A percentile compares a stretch with the other conserved stretches of the same genome.
Evolutionary conservation across 2,888 invertebrate genomes (phyloP).

Genomic region (Caenorhabditis sp.): DNA sequence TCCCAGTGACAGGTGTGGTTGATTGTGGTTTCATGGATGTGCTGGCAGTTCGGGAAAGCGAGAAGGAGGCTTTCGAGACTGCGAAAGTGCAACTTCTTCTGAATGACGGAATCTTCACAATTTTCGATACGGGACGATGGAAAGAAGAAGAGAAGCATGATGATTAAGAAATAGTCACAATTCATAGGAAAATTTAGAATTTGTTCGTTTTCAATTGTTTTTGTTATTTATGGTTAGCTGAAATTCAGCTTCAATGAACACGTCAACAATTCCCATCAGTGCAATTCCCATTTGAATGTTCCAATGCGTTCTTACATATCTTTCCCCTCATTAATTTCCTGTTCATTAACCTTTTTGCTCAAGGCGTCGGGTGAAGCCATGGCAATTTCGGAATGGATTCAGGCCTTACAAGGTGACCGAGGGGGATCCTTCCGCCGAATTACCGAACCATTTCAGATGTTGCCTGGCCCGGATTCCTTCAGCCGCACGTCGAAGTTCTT

Average conservation of each 20-base stretch:
- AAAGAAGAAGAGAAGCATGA: slow-evolving; percentile 23
- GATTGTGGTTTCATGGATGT: slow-evolving; percentile 74
- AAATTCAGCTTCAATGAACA: not conserved
- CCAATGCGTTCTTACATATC: not conserved
- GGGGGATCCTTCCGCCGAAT: no score
- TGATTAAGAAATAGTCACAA: no score
- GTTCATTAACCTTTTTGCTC: not conserved
- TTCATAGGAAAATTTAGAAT: not conserved
- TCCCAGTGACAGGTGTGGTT: slow-evolving; percentile 71
- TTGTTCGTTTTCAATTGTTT: not conserved
- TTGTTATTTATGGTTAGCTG: not conserved
- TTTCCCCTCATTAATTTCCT: not conserved
- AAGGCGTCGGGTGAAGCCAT: slow-evolving; percentile 33
- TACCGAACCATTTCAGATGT: slow-evolving; percentile 61
- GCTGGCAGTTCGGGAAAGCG: slow-evolving; percentile 58
- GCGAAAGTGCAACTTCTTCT: slow-evolving; percentile 54
- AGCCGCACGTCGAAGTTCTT: slow-evolving; percentile 75
- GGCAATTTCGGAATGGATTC: slow-evolving; percentile 64
- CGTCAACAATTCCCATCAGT: not conserved
- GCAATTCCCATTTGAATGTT: not conserved
- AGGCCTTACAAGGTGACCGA: slow-evolving; percentile 61
- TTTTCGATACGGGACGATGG: slow-evolving; percentile 67
- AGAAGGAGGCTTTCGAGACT: slow-evolving; percentile 61
- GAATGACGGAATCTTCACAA: slow-evolving; percentile 66
- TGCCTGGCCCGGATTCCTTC: slow-evolving; percentile 76